Base-by-base conservation (phyloP, 2,113 vertebrate species). In the Setophaga kirtlandii region DNA sequence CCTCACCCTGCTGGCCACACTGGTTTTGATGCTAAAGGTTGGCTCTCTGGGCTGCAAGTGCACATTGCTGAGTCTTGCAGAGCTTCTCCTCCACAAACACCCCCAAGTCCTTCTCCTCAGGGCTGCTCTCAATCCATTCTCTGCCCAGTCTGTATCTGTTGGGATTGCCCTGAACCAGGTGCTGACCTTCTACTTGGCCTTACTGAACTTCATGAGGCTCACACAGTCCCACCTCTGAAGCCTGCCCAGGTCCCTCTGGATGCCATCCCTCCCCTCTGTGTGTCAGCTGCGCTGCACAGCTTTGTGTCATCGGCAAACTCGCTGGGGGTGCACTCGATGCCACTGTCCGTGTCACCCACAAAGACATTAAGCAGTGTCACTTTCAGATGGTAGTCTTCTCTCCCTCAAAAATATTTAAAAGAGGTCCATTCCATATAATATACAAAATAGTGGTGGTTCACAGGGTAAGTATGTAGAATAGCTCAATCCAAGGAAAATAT, bases 271-370 rank as follows among this genome's bases (percentile, higher is more conserved):
- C 42, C 63, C 49, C 56, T 90, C 31, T 1, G 3, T 18, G 15
- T 28, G 41, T 4, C 5, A 2, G 9, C 12, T 18, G 44, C 60
- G 16, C 21, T 1, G 16, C 18, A 16, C 2, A 7, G 64, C 41
- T 69, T 28, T 41, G 64, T 63, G 71, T 20, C 71, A 23, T 6
- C 0, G 1, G 35, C 33, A 65, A 52, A 79, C 33, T 28, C 3
- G 0, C 80, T 46, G 50, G 18, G 17, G 20, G 11, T 71, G 50
- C 33, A 4, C 33, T 30, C 0, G 2, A 30, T 18, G 13, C 20
- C 58, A 52, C 33, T 41, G 33, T 12, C 30, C 14, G 2, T 15
- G 16, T 19, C 52, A 52, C 21, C 12, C 7, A 73, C 24, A 31
- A 65, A 47, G 67, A 53, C 5, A 39, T 23, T 13, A 5, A 65